Evolutionary conservation across 2,113 vertebrate genomes (phyloP).

Genomic region (Hucho hucho): DNA sequence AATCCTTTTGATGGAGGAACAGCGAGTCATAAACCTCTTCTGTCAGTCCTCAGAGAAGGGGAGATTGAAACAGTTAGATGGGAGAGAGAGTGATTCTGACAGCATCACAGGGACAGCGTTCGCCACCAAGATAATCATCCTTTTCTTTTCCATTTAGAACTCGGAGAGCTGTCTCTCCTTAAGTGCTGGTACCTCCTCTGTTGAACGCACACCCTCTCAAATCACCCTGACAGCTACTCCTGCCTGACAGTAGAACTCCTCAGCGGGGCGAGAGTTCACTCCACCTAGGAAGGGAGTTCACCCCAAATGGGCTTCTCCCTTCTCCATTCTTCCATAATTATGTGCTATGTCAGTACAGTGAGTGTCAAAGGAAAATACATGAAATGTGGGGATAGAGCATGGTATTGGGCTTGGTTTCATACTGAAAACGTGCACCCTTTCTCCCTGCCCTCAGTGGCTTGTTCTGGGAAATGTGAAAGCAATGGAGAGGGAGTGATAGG

Average conservation of each 20-base stretch:
- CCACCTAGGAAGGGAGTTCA: not conserved
- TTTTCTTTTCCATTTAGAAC: conserved; percentile 3
- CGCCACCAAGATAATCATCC: not conserved
- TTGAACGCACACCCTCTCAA: not conserved
- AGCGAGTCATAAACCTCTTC: not conserved
- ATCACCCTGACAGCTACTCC: not conserved
- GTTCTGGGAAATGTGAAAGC: too few relatives aligned
- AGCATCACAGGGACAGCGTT: not conserved
- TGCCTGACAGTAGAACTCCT: not conserved
- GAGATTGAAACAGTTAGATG: not conserved
- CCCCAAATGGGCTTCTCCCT: conserved; percentile 1
- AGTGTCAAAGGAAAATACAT: not conserved
- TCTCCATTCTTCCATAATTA: not conserved
- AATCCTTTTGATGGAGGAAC: not conserved
- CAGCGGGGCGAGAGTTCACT: not conserved
- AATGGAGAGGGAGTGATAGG: not conserved
- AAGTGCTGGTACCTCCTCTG: not conserved
- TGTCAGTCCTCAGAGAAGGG: not conserved
- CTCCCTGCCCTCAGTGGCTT: not conserved
- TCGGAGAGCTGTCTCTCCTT: not conserved
- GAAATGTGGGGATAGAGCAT: not conserved
- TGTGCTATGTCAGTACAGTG: conserved; percentile 3
- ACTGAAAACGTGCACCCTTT: not conserved
- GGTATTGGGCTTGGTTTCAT: not conserved
- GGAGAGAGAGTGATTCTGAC: not conserved